These are phyloP conservation scores for Helicoverpa assulta DNA, from an alignment of 2,888 invertebrate genomes.

Conservation along the genomic window DNA sequence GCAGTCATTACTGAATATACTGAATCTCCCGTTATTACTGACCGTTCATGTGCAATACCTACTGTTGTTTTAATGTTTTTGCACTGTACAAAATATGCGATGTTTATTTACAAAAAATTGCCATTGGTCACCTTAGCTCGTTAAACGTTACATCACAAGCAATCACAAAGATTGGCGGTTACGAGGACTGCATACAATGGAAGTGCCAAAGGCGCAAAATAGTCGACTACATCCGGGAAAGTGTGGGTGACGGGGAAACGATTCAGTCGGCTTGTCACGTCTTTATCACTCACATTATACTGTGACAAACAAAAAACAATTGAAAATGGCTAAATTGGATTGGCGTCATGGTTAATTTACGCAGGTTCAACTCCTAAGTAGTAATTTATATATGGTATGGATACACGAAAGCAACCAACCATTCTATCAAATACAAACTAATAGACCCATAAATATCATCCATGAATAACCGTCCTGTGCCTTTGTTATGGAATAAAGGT, in stretches of 20 bases:
- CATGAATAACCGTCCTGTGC: slow-evolving; percentile 68
- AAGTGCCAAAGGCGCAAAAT: slow-evolving; percentile 74
- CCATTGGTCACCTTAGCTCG: slow-evolving; percentile 68
- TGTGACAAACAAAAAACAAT: slow-evolving; percentile 62
- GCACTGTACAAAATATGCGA: slow-evolving; percentile 36
- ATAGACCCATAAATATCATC: slow-evolving; percentile 72
- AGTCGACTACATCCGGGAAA: slow-evolving; percentile 80
- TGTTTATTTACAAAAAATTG: slow-evolving; percentile 65
- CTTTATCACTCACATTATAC: slow-evolving; percentile 62
- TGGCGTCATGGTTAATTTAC: slow-evolving; percentile 50
- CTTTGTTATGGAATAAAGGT: slow-evolving; percentile 71
- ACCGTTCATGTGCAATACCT: slow-evolving; percentile 33
- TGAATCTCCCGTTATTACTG: slow-evolving; percentile 35
- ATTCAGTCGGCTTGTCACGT: slow-evolving; percentile 64
- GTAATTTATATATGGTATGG: slow-evolving; percentile 24
- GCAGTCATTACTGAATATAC: slow-evolving; percentile 32
- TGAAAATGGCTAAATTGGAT: slow-evolving; percentile 42
- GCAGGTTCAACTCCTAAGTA: slow-evolving; percentile 36
- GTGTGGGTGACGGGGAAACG: slow-evolving; percentile 70
- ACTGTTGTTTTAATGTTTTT: slow-evolving; percentile 38
- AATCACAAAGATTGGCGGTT: slow-evolving; percentile 69
- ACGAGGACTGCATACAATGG: slow-evolving; percentile 74
- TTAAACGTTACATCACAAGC: slow-evolving; percentile 74
- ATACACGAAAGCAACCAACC: slow-evolving; percentile 49
- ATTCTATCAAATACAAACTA: slow-evolving; percentile 49